Conservation (phyloP, 1,140 invertebrate genomes). For the Anastrepha ludens region DNA sequence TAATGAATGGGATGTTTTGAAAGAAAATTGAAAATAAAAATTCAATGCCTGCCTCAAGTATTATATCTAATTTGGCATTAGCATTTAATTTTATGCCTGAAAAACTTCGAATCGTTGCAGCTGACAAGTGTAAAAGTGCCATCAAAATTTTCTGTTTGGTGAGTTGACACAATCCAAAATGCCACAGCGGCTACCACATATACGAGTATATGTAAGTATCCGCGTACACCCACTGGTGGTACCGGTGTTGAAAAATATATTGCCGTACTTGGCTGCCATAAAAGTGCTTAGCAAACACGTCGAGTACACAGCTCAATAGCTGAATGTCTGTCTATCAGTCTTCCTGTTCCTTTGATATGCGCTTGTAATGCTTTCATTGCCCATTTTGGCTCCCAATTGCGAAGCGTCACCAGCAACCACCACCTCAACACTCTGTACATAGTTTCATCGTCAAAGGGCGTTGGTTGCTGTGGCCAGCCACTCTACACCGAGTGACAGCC, state of each 20-base stretch:
- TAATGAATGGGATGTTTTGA: too few species aligned
- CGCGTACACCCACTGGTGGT: not conserved
- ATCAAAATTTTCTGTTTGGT: not conserved
- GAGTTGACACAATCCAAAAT: not conserved
- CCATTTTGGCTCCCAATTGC: not conserved
- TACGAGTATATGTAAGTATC: not conserved
- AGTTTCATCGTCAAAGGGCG: not conserved
- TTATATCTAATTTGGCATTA: not conserved
- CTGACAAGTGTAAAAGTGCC: slow-evolving; percentile 3
- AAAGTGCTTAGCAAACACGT: slow-evolving; percentile 19
- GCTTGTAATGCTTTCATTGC: not conserved
- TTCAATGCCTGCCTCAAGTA: not conserved
- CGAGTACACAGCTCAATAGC: not conserved
- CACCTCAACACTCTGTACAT: not conserved
- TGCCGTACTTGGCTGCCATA: slow-evolving; percentile 24
- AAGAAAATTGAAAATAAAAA: not conserved
- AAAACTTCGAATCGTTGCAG: not conserved
- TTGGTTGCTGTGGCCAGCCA: slow-evolving; percentile 1
- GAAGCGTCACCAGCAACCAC: not conserved
- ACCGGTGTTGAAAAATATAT: slow-evolving; percentile 21
- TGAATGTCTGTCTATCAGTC: not conserved
- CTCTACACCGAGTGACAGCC: not conserved
- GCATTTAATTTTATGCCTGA: slow-evolving; percentile 7
- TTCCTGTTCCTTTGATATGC: not conserved
- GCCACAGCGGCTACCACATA: not conserved